These are phyloP conservation scores for Trachops cirrhosus DNA, from an alignment of 2,797 vertebrate species.

Conservation along the genomic window DNA sequence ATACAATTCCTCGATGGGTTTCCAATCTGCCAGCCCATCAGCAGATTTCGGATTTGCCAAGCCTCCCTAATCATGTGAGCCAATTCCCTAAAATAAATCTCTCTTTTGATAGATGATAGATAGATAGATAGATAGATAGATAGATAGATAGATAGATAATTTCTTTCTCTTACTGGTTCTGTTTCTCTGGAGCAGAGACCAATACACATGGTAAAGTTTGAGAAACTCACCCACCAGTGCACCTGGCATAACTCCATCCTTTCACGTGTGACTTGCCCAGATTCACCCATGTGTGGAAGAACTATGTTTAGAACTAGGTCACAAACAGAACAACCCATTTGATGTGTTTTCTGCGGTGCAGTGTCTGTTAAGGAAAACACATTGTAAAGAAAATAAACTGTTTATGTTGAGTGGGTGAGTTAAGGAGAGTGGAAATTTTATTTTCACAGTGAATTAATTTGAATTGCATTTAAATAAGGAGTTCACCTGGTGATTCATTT, in stretches of 20 bases:
- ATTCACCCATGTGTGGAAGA: background rate
- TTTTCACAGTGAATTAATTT: constrained; percentile 62
- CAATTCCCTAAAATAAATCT: background rate
- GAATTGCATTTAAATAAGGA: constrained; percentile 46
- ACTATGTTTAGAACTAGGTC: background rate
- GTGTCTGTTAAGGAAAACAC: constrained; percentile 18
- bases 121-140: background rate
- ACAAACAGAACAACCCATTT: background rate
- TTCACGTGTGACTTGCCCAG: background rate
- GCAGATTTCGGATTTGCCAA: background rate
- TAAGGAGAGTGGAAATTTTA: constrained; percentile 51
- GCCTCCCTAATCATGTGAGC: background rate
- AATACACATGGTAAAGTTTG: background rate
- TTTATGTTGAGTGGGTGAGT: constrained; percentile 1
- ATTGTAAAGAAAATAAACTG: constrained; percentile 48
- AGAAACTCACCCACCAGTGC: background rate
- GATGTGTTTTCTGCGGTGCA: background rate
- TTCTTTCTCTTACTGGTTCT: background rate
- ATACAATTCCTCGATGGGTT: background rate
- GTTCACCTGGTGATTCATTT: constrained; percentile 45
- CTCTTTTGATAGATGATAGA: background rate
- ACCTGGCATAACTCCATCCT: background rate
- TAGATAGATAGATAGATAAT: background rate
- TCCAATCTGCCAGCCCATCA: background rate
- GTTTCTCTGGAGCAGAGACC: background rate